Percentiles rank a stretch among this genome's conserved stretches.
Evolutionary conservation across 1,140 invertebrate genomes (phyloP).

Genomic region (Riptortus pedestris): DNA sequence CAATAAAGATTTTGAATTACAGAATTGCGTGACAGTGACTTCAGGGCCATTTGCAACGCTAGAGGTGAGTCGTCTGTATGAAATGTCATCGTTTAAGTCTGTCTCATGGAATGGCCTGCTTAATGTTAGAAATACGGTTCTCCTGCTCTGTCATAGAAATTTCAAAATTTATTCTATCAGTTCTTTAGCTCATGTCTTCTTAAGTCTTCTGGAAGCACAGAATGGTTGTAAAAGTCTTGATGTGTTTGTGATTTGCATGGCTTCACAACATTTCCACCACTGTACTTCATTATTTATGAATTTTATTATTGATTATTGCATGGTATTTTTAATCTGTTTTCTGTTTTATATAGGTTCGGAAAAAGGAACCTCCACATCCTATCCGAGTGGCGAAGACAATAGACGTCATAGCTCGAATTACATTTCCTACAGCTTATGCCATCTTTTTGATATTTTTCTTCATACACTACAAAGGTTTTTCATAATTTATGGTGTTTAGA

Average conservation of each 20-base stretch:
- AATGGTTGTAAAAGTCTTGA: not conserved
- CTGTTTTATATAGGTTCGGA: constrained; percentile 55
- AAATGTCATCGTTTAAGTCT: not conserved
- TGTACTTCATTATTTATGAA: not conserved
- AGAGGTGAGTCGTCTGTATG: constrained; percentile 23
- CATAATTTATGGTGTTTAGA: constrained; percentile 23
- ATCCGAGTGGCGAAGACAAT: constrained; percentile 87
- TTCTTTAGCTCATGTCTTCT: not conserved
- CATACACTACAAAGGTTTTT: constrained; percentile 57
- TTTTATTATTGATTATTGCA: not conserved
- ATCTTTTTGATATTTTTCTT: constrained; percentile 90
- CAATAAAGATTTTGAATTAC: constrained; percentile 26
- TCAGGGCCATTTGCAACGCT: constrained; percentile 20
- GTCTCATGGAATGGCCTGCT: not conserved
- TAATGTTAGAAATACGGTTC: constrained; percentile 4
- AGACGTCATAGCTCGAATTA: constrained; percentile 84
- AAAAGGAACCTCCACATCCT: constrained; percentile 80
- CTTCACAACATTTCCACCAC: not conserved
- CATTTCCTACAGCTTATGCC: constrained; percentile 81
- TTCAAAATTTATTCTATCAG: constrained; percentile 9
- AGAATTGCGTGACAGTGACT: constrained; percentile 28
- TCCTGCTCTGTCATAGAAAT: not conserved
- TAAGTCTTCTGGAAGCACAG: not conserved
- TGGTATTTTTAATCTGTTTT: not conserved
- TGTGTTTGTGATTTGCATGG: constrained; percentile 16